phyloP scores from a whole-genome alignment of 2,888 invertebrate genomes.

The Malthinus flaveolus region DNA sequence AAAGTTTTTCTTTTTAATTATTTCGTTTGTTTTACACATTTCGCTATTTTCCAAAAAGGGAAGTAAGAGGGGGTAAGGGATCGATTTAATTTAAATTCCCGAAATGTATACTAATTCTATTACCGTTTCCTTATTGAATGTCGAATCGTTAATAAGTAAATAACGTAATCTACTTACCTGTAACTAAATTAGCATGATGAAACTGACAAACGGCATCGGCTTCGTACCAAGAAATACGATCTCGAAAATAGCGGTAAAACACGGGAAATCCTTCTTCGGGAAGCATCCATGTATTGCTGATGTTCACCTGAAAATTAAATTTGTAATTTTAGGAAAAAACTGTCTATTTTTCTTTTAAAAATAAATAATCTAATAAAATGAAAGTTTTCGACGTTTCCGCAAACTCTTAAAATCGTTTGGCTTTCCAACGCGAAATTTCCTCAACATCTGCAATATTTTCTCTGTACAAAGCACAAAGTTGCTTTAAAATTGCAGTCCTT shows the following conservation, averaged over 20 bases:
- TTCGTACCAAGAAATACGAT: conserved; percentile 83
- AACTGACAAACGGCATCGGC: conserved; percentile 84
- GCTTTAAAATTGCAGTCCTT: too few species aligned
- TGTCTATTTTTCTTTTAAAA: too few species aligned
- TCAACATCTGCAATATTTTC: too few species aligned
- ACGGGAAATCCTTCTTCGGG: conserved; percentile 81
- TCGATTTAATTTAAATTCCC: not conserved
- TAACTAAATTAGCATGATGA: conserved; percentile 79
- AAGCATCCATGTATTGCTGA: conserved; percentile 80
- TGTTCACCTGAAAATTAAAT: conserved; percentile 67
- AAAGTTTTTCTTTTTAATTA: too few species aligned
- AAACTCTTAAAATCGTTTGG: too few species aligned
- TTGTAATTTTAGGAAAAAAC: too few species aligned
- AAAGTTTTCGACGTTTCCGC: too few species aligned
- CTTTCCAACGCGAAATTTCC: too few species aligned
- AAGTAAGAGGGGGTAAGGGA: not conserved
- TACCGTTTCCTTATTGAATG: not conserved
- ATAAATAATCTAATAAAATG: too few species aligned
- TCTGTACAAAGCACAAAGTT: too few species aligned
- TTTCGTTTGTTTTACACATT: too few species aligned
- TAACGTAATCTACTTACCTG: conserved; percentile 62
- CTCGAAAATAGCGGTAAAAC: conserved; percentile 81
- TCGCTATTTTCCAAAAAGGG: too few species aligned
- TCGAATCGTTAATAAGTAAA: not conserved
- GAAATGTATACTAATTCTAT: not conserved